Base-by-base conservation (phyloP, 2,888 invertebrate species). In the Oscheius sp. region DNA sequence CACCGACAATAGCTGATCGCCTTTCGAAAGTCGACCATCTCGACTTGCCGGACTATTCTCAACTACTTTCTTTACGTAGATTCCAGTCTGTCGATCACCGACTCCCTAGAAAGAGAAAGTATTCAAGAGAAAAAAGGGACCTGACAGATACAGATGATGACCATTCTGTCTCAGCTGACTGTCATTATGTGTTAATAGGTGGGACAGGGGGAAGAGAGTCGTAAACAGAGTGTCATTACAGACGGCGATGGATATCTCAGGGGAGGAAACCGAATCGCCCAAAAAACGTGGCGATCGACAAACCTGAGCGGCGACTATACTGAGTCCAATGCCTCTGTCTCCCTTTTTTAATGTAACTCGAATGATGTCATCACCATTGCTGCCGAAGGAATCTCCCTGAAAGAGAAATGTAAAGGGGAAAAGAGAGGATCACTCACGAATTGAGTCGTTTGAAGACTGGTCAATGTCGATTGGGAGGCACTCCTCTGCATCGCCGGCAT, bases 11-110 rank as follows among this genome's bases (percentile, higher is more conserved):
- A 98, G 89, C 87, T 98, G 98, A 89, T 98, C 98, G 14, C 98
- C 98, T 73, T 95, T 94, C 82, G 94, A 93, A 68, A 98, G 89
- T 57, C 96, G 90, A 0, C 96, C 95, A 89, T 98, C 96, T 90
- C 91, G 74, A 72, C 88, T 87, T 47, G 90, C 89, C 49, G 89
- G 88, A 8, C 88, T 88, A 26, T 88, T 95, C 71, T 94, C 92
- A 41, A 98, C 96, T 30, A 98, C 96, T 22, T 95, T 95, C 89
- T 98, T 98, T 76, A 98, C 95, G 89, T 97, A 98, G 87, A 98
- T 98, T 50, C 98, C 97, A 72, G 94, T 89, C 81, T 94, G 91
- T 82, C 91, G 90, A 86, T 92, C 92, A 3, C 91, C 91, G 57
- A 91, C 91, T 26, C 92, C 92, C 90, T 91, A 86, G 17, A 88